phyloP scores from a whole-genome alignment of 1,140 invertebrate species.

The Drosophila bocqueti region DNA sequence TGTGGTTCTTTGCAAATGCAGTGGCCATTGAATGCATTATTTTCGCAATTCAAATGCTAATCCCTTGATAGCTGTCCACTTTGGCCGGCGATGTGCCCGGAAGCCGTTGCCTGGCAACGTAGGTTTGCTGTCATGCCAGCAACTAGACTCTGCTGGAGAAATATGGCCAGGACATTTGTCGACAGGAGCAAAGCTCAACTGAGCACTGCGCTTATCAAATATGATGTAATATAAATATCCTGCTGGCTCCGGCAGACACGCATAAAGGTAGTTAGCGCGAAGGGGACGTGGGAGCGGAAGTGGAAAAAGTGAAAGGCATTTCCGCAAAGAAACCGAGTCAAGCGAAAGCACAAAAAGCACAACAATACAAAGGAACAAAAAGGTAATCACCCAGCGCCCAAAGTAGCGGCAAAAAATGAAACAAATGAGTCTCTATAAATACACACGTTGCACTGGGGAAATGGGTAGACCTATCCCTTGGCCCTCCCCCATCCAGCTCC shows the following conservation, averaged over 20 bases:
- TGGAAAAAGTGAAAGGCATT: slow-evolving; percentile 61
- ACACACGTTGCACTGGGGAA: slow-evolving; percentile 35
- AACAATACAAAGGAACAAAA: slow-evolving; percentile 64
- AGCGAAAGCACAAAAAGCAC: slow-evolving; percentile 17
- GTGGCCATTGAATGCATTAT: slow-evolving; percentile 46
- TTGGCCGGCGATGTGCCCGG: not conserved
- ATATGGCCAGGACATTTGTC: slow-evolving; percentile 68
- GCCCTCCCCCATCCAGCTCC: not conserved
- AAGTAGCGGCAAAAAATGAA: slow-evolving; percentile 63
- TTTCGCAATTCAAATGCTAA: slow-evolving; percentile 14
- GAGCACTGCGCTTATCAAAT: slow-evolving; percentile 69
- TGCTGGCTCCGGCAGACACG: slow-evolving; percentile 55
- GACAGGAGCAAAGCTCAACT: slow-evolving; percentile 21
- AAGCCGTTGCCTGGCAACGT: not conserved
- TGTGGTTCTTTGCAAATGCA: slow-evolving; percentile 28
- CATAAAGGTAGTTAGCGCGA: slow-evolving; percentile 74
- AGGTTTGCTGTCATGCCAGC: slow-evolving; percentile 18
- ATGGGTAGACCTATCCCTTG: slow-evolving; percentile 13
- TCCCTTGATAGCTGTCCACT: slow-evolving; percentile 15
- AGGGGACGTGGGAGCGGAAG: slow-evolving; percentile 31
- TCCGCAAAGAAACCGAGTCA: slow-evolving; percentile 56
- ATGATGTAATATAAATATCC: slow-evolving; percentile 67
- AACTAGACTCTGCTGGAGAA: slow-evolving; percentile 28
- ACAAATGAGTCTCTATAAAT: slow-evolving; percentile 81
- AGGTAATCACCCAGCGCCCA: slow-evolving; percentile 69